Evolutionary conservation across 1,140 invertebrate genomes (phyloP), one percentile per base, ranked within the genome.

Genomic region (Cotesia typhae): DNA sequence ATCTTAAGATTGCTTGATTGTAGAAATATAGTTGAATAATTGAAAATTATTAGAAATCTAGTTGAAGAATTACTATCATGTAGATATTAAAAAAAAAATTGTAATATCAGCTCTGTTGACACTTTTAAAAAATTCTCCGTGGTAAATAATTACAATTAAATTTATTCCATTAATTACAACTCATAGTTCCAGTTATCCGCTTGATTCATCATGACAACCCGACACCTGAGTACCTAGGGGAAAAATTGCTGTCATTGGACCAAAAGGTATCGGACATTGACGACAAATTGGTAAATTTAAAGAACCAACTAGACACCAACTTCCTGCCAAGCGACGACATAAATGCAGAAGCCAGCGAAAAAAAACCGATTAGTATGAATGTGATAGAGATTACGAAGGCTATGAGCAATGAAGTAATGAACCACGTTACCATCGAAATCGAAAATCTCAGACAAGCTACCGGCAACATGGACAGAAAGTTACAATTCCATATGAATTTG

Each of bases 261-360:
- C 91, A 92, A 80, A 95, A 94, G 84, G 92, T 95, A 0, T 93
- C 91, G 55, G 90, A 93, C 70, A 94, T 95, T 77, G 94, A 95
- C 80, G 86, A 90, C 7, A 95, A 95, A 82, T 81, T 95, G 69
- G 91, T 92, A 20, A 90, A 90, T 55, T 84, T 95, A 4, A 94
- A 94, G 79, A 93, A 92, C 79, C 93, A 95, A 84, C 89, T 95
- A 71, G 94, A 95, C 77, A 93, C 90, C 74, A 94, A 94, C 80
- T 93, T 93, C 74, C 84, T 95, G 60, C 91, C 92, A 72, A 90
- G 90, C 1, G 93, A 94, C 73, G 93, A 95, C 74, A 92, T 94
- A 67, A 94, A 94, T 74, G 93, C 92, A 0, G 94, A 95, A 80
- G 93, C 93, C 1, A 94, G 93, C 77, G 94, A 95, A 78, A 94